Evolutionary conservation across 2,888 invertebrate species (phyloP).

Genomic region (Epistrophella euchroma): DNA sequence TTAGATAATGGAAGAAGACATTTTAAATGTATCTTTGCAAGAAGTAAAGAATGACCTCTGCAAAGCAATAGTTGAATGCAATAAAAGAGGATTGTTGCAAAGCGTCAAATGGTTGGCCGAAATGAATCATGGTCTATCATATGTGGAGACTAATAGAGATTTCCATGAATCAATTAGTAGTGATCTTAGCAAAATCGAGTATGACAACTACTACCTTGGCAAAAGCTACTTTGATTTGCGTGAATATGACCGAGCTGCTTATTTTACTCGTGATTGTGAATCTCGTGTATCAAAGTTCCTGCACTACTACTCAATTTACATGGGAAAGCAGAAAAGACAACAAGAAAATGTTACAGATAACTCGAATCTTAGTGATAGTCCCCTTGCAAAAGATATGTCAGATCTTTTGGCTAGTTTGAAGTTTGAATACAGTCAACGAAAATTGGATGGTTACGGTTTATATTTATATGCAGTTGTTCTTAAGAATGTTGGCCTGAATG

Average conservation of each 20-base stretch:
- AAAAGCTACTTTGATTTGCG: slow-evolving; percentile 95
- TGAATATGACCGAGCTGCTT: slow-evolving; percentile 94
- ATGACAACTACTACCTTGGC: slow-evolving; percentile 90
- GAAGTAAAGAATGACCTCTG: slow-evolving; percentile 88
- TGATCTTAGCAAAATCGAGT: slow-evolving; percentile 84
- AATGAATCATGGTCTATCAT: slow-evolving; percentile 90
- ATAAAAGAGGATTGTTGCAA: slow-evolving; percentile 91
- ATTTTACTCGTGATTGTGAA: slow-evolving; percentile 89
- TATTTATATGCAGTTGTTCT: slow-evolving; percentile 96
- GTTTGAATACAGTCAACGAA: slow-evolving; percentile 86
- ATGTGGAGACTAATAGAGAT: slow-evolving; percentile 85
- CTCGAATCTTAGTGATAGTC: slow-evolving; percentile 83
- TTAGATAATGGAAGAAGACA: slow-evolving; percentile 79
- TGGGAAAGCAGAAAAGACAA: slow-evolving; percentile 95
- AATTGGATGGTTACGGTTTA: slow-evolving; percentile 93
- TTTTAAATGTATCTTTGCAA: slow-evolving; percentile 85
- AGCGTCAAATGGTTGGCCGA: slow-evolving; percentile 96
- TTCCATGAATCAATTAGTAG: slow-evolving; percentile 63
- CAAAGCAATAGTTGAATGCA: slow-evolving; percentile 89
- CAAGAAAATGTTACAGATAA: slow-evolving; percentile 91
- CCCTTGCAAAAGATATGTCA: slow-evolving; percentile 84
- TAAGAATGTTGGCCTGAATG: slow-evolving; percentile 92
- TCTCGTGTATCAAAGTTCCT: slow-evolving; percentile 92
- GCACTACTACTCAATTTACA: slow-evolving; percentile 92
- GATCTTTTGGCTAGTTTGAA: slow-evolving; percentile 86